Percentiles rank a stretch among this genome's conserved stretches.
Evolutionary conservation across 2,797 vertebrate genomes (phyloP).

Genomic region (Bradypodion pumilum): DNA sequence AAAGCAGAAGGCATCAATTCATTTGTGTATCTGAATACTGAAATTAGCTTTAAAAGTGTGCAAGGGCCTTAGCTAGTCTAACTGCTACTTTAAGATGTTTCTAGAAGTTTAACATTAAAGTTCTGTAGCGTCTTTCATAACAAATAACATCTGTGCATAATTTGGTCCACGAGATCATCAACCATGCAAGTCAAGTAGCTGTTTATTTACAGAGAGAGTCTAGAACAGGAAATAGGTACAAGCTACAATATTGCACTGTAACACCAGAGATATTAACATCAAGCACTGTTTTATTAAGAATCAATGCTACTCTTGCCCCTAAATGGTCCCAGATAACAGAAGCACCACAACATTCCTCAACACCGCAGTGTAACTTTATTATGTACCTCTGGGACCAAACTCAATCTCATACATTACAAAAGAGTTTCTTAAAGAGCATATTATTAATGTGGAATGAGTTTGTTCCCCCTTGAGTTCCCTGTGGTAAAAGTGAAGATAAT

Average conservation of each 20-base stretch:
- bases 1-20: background rate
- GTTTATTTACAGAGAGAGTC: too few relatives aligned
- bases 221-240: background rate
- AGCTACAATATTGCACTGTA: background rate
- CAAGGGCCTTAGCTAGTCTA: background rate
- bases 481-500: background rate
- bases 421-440: background rate
- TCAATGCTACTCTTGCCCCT: background rate
- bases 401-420: background rate
- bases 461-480: background rate
- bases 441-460: background rate
- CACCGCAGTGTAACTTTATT: too few relatives aligned
- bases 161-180: slow-evolving; percentile 1
- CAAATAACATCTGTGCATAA: slow-evolving; percentile 44
- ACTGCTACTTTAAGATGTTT: background rate
- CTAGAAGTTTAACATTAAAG: background rate
- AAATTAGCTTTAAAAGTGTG: background rate
- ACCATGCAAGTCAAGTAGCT: background rate
- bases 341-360: background rate
- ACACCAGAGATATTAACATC: background rate
- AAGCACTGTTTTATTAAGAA: background rate
- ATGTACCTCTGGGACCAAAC: background rate
- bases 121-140: background rate
- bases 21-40: background rate
- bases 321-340: background rate